Percentiles rank a stretch among this genome's conserved stretches.
phyloP scores from a whole-genome alignment of 2,797 vertebrate species.

The Botia kubotai region DNA sequence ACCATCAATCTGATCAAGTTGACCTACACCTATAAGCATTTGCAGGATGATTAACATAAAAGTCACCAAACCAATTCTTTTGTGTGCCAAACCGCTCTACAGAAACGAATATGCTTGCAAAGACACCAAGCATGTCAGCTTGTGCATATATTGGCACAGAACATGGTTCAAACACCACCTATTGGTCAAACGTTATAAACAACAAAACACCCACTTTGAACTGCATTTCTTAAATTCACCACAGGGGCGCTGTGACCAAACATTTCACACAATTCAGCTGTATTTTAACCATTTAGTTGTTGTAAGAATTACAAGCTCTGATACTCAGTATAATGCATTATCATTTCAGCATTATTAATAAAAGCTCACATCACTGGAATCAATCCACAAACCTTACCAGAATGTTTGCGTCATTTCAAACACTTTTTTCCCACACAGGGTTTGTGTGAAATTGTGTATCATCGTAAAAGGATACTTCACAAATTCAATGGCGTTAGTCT shows the following conservation, averaged over 20 bases:
- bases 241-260: too few species aligned
- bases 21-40: too few species aligned
- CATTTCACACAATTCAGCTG: too few species aligned
- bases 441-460: background rate
- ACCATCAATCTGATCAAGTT: too few species aligned
- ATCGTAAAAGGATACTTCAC: conserved; percentile 94
- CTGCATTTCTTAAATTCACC: too few species aligned
- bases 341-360: background rate
- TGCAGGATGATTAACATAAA: too few species aligned
- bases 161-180: background rate
- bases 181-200: background rate
- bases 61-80: too few species aligned
- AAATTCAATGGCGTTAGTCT: conserved; percentile 98
- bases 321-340: background rate
- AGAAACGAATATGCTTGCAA: too few species aligned
- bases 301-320: background rate
- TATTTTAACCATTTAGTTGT: background rate
- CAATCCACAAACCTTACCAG: too few species aligned
- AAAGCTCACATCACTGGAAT: too few species aligned
- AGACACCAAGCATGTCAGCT: background rate
- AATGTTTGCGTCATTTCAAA: background rate
- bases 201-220: too few species aligned
- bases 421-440: background rate
- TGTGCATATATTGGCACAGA: background rate
- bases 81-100: too few species aligned